phyloP scores from a whole-genome alignment of 2,888 invertebrate genomes.

The Rugalucina vietnamica region DNA sequence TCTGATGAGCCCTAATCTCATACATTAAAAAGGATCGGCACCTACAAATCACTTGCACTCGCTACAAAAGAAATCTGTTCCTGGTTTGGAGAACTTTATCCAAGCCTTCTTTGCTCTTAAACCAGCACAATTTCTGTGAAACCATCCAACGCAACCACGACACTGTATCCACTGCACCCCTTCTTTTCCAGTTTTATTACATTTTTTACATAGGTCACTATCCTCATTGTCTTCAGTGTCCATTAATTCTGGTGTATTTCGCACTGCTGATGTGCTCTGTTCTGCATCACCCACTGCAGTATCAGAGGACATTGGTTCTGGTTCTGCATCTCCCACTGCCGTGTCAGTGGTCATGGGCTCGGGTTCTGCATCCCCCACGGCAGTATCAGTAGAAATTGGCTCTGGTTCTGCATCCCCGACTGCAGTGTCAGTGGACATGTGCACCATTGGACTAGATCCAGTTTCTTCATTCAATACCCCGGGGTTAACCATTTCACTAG shows the following conservation, averaged over 20 bases:
- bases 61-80: constrained; percentile 6
- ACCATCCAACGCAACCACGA: constrained; percentile 27
- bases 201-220: constrained; percentile 16
- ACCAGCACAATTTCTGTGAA: constrained; percentile 35
- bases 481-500: too few relatives aligned
- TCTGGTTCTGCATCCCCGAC: too few relatives aligned
- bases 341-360: too few relatives aligned
- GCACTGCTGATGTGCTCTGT: not conserved
- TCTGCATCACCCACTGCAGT: not conserved
- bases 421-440: too few relatives aligned
- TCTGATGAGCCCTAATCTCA: too few relatives aligned
- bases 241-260: not conserved
- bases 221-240: not conserved
- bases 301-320: not conserved
- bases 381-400: too few relatives aligned
- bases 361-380: too few relatives aligned
- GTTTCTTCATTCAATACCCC: too few relatives aligned
- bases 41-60: not conserved
- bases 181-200: constrained; percentile 21
- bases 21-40: too few relatives aligned
- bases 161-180: constrained; percentile 39
- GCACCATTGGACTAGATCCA: too few relatives aligned
- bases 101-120: constrained; percentile 28
- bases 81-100: constrained; percentile 31
- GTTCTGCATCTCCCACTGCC: not conserved